phyloP scores from a whole-genome alignment of 1,140 invertebrate species.

The Drosophila lacertosa region DNA sequence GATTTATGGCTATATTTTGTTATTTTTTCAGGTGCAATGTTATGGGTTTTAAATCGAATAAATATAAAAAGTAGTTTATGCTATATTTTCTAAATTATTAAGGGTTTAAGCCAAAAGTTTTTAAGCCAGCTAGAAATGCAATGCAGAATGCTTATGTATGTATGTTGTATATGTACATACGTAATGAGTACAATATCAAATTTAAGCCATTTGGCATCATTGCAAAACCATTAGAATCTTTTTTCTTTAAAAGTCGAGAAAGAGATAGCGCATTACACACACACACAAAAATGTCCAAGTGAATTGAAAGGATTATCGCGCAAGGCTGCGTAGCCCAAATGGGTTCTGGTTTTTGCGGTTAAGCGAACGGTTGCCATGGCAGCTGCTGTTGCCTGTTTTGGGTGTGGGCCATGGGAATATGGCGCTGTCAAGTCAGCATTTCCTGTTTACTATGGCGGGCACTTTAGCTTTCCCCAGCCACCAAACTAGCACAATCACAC shows the following conservation, averaged over 20 bases:
- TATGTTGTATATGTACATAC: neutral
- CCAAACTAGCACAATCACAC: neutral
- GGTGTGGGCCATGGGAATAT: neutral
- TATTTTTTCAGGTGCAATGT: slow-evolving; percentile 12
- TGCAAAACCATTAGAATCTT: slow-evolving; percentile 9
- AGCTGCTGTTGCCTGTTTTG: slow-evolving; percentile 18
- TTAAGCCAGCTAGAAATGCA: neutral
- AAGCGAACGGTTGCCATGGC: slow-evolving; percentile 34
- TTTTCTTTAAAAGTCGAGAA: neutral
- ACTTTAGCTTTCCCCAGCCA: slow-evolving; percentile 15
- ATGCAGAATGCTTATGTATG: neutral
- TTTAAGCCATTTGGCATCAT: slow-evolving; percentile 21
- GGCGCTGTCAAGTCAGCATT: slow-evolving; percentile 51
- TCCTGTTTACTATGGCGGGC: slow-evolving; percentile 43
- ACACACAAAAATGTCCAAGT: slow-evolving; percentile 28
- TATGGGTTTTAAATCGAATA: neutral
- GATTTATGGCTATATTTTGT: slow-evolving; percentile 35
- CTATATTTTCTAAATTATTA: neutral
- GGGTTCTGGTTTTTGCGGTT: slow-evolving; percentile 46
- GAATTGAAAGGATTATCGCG: slow-evolving; percentile 52
- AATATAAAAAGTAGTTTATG: neutral
- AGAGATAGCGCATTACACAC: neutral
- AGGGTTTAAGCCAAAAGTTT: slow-evolving; percentile 1
- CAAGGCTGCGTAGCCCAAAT: slow-evolving; percentile 28
- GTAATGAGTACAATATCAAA: slow-evolving; percentile 28